Base-by-base conservation (phyloP, 2,113 vertebrate species). In the Hystrix cristata region DNA sequence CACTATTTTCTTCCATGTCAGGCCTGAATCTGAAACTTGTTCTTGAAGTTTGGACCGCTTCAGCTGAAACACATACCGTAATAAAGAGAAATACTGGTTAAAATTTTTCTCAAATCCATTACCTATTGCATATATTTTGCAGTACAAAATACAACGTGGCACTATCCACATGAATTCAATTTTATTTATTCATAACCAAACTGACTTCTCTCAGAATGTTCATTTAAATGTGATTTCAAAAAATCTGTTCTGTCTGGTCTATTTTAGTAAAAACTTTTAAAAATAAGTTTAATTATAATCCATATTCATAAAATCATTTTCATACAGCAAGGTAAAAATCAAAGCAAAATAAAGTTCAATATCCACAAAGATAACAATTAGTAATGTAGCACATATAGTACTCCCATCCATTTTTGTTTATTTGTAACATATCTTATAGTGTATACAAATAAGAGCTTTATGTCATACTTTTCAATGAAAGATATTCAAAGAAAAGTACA, bases 1-100 rank as follows among this genome's bases (percentile, higher is more conserved):
- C 96, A 98, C 96, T 97, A 99, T 99, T 98, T 99, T 99, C 98
- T 99, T 99, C 99, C 99, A 99, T 9, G 99, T 99, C 96, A 99
- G 98, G 89, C 99, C 99, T 92, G 99, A 99, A 88, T 98, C 99
- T 98, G 99, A 98, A 97, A 99, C 98, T 92, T 99, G 98, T 97
- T 99, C 98, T 97, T 99, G 99, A 87, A 99, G 98, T 98, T 99
- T 99, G 96, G 99, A 98, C 94, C 99, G 99, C 97, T 99, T 99
- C 94, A 98, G 97, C 99, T 99, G 95, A 97, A 98, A 98, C 80
- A 67, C 19, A 95, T 29, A 97, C 0, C 0, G 18, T 79, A 95
- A 96, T 4, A 86, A 43, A 94, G 4, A 96, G 16, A 90, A 80
- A 27, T 78, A 86, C 1, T 86, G 67, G 43, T 98, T 91, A 97